Conservation (phyloP, 2,113 vertebrate species). For the Sturnira hondurensis region DNA sequence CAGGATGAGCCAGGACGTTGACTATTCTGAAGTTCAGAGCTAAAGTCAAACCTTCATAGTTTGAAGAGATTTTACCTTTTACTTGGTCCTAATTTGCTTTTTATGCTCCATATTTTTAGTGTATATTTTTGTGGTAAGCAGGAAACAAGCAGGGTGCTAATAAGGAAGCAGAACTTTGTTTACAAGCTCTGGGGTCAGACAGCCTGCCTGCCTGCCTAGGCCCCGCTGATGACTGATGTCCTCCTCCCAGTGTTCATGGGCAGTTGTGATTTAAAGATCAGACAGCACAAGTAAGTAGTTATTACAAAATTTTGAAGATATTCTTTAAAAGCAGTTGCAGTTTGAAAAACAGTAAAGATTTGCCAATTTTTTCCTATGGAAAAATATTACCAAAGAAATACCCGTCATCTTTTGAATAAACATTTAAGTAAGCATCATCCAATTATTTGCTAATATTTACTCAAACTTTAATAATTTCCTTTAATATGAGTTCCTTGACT, state of each 20-base stretch:
- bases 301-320: not conserved
- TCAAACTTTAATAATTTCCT: slow-evolving; percentile 33
- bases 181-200: not conserved
- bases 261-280: not conserved
- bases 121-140: not conserved
- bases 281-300: slow-evolving; percentile 14
- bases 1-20: not conserved
- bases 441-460: not conserved
- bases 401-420: slow-evolving; percentile 14
- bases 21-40: not conserved
- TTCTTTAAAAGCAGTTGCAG: not conserved
- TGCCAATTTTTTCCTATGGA: not conserved
- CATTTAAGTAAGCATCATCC: not conserved
- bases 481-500: not conserved
- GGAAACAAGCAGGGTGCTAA: not conserved
- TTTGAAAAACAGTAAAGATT: not conserved
- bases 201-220: not conserved
- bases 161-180: not conserved
- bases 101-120: not conserved
- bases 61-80: not conserved
- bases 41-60: not conserved
- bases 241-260: not conserved
- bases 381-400: not conserved
- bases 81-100: not conserved
- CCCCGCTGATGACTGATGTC: not conserved